phyloP scores from a whole-genome alignment of 2,888 invertebrate genomes.

The Lithophane socia region DNA sequence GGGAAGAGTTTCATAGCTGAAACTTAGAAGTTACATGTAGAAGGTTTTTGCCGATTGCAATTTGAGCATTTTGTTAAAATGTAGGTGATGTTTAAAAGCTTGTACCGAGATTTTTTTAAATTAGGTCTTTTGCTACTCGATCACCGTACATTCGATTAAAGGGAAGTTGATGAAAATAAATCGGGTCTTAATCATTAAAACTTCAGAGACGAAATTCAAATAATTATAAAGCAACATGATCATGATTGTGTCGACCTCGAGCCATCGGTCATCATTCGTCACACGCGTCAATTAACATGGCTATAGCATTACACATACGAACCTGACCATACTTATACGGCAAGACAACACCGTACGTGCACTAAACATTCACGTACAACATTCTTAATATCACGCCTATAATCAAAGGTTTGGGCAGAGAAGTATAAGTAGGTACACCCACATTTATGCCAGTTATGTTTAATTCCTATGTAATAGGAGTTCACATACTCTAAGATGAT shows the following conservation, averaged over 20 bases:
- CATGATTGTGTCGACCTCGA: background rate
- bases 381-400: background rate
- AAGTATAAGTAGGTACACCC: background rate
- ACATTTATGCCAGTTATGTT: background rate
- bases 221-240: conserved; percentile 1
- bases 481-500: background rate
- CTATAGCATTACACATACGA: background rate
- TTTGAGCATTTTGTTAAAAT: conserved; percentile 16
- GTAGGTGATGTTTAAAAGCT: background rate
- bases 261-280: background rate
- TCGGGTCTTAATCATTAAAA: background rate
- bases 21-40: conserved; percentile 31
- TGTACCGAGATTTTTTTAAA: background rate
- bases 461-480: background rate
- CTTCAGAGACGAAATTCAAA: background rate
- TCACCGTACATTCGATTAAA: background rate
- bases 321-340: background rate
- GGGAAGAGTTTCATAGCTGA: conserved; percentile 39
- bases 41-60: conserved; percentile 27
- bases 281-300: conserved; percentile 5
- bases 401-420: background rate
- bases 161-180: background rate
- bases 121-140: background rate
- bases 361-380: background rate
- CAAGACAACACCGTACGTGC: background rate